These are phyloP conservation scores for Caracal caracal DNA, from an alignment of 2,113 vertebrate genomes.

Conservation along the genomic window DNA sequence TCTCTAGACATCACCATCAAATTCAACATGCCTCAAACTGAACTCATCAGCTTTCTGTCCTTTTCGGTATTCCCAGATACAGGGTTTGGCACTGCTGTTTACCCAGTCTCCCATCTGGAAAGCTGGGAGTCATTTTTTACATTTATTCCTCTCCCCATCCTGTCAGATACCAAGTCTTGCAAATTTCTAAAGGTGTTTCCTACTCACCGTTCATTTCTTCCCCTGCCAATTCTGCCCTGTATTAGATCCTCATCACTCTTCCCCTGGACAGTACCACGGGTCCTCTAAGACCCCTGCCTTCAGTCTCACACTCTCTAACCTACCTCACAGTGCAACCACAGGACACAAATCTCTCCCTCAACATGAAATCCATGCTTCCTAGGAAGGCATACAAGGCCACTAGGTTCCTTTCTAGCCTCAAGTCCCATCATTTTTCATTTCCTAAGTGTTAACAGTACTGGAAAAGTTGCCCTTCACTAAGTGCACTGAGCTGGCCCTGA, in stretches of 20 bases:
- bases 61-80: neutral
- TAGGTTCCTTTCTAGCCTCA: neutral
- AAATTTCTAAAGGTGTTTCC: neutral
- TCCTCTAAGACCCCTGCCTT: neutral
- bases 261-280: neutral
- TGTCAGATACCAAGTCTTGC: neutral
- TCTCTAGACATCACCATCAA: neutral
- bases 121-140: neutral
- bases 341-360: neutral
- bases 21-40: neutral
- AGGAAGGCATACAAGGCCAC: neutral
- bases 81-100: neutral
- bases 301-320: neutral
- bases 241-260: neutral
- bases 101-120: neutral
- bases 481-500: neutral
- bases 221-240: neutral
- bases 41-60: neutral
- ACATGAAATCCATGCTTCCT: neutral
- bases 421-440: neutral
- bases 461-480: neutral
- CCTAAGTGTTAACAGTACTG: no score
- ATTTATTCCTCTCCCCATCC: neutral
- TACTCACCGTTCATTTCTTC: neutral
- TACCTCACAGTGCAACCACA: neutral